phyloP scores from a whole-genome alignment of 2,113 vertebrate species.

The Myrmecophaga tridactyla region DNA sequence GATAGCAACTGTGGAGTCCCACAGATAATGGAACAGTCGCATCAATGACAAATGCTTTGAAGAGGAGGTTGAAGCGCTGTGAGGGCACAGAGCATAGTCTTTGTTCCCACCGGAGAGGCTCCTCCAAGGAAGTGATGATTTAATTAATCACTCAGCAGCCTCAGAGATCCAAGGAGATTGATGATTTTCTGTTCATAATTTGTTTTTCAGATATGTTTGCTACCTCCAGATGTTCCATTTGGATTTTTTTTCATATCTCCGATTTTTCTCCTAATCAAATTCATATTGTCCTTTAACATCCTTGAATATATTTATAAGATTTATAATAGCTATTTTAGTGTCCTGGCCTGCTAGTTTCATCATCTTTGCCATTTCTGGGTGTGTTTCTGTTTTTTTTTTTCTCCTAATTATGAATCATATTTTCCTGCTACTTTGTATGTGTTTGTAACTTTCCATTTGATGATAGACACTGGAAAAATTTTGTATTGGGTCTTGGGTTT shows the following conservation, averaged over 20 bases:
- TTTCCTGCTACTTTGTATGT: background rate
- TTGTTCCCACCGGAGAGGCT: background rate
- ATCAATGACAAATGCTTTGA: too few species aligned
- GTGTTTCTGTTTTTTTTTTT: background rate
- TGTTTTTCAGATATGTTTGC: background rate
- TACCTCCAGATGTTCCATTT: constrained; percentile 5
- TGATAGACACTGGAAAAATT: background rate
- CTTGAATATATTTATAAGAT: background rate
- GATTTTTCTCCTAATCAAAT: background rate
- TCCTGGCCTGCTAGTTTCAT: background rate
- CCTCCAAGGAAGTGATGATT: background rate
- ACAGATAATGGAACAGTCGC: background rate
- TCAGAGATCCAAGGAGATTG: background rate
- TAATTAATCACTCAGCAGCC: background rate
- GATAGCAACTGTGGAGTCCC: fast-evolving
- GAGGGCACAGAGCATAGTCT: background rate
- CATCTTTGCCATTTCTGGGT: background rate
- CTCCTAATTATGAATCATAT: background rate
- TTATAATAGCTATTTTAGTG: background rate
- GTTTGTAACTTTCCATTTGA: background rate
- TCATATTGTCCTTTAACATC: background rate
- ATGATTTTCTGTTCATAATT: background rate
- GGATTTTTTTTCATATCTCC: background rate
- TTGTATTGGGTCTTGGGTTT: background rate
- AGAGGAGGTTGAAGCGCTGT: background rate